Conservation (phyloP, 2,888 invertebrate genomes). For the Ophonus ardosiacus region DNA sequence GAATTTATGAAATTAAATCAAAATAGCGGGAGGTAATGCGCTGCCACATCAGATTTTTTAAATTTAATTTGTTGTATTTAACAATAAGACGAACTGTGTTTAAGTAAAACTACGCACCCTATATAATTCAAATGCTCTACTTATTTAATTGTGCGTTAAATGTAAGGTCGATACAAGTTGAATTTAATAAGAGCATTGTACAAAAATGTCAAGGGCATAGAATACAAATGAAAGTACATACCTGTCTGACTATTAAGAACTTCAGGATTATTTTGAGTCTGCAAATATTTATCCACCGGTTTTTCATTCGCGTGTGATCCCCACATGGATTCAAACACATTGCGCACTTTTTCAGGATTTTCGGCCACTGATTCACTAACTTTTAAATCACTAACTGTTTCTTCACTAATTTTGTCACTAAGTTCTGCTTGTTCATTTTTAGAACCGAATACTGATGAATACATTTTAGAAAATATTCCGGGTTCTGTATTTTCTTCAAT, state of each 20-base stretch:
- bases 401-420: not conserved
- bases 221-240: not conserved
- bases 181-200: not conserved
- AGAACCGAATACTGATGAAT: constrained; percentile 47
- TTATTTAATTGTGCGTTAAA: constrained; percentile 38
- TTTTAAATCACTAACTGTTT: constrained; percentile 15
- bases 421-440: not conserved
- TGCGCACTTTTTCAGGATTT: constrained; percentile 2
- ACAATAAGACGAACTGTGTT: too few species aligned
- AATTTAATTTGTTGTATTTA: too few species aligned
- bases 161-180: not conserved
- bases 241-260: not conserved
- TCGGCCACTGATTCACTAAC: constrained; percentile 25
- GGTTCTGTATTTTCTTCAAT: constrained; percentile 28
- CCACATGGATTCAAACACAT: constrained; percentile 41
- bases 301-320: constrained; percentile 57
- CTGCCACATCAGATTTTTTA: too few species aligned
- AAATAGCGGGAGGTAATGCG: too few species aligned
- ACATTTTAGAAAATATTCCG: constrained; percentile 59
- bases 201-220: constrained; percentile 8
- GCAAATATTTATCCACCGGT: constrained; percentile 63
- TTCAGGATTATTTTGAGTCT: not conserved
- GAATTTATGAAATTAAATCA: too few species aligned
- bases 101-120: too few species aligned
- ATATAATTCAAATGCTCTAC: constrained; percentile 3